Conservation (phyloP, 2,888 invertebrate species). For the Calephelis perditalis region DNA sequence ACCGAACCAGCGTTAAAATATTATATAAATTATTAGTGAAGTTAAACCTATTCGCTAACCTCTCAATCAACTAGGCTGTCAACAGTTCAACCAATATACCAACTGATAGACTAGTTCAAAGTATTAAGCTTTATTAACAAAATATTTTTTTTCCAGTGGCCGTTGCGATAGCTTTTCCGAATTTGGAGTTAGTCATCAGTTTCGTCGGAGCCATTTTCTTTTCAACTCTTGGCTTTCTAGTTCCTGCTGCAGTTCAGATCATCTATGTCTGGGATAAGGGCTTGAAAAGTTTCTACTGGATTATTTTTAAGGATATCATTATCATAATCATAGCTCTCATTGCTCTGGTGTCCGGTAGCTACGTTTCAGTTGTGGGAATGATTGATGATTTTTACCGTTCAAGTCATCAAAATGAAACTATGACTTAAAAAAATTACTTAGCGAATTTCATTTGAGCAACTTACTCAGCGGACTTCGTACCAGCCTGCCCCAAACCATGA, state of each 20-base stretch:
- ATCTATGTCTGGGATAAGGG: constrained; percentile 83
- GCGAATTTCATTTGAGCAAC: too few species aligned
- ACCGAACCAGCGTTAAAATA: too few species aligned
- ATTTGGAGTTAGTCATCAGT: constrained; percentile 91
- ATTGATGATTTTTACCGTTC: constrained; percentile 44
- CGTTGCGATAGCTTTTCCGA: constrained; percentile 88
- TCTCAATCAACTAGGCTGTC: too few species aligned
- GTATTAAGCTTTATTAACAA: too few species aligned
- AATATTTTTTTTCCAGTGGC: constrained; percentile 71
- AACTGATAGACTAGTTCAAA: too few species aligned
- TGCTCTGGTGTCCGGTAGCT: constrained; percentile 58
- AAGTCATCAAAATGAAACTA: constrained; percentile 9
- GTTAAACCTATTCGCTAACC: too few species aligned
- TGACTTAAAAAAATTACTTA: constrained; percentile 1
- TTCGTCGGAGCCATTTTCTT: constrained; percentile 90
- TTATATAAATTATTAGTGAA: too few species aligned
- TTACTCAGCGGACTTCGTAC: too few species aligned
- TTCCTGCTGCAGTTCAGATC: constrained; percentile 86
- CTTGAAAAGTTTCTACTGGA: constrained; percentile 81
- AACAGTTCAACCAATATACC: too few species aligned
- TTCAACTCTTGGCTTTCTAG: constrained; percentile 84
- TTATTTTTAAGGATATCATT: constrained; percentile 81
- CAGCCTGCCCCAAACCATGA: too few species aligned
- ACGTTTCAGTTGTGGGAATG: constrained; percentile 55
- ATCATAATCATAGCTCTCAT: constrained; percentile 50